Conservation (phyloP, 2,888 invertebrate species). For the Limulus polyphemus region DNA sequence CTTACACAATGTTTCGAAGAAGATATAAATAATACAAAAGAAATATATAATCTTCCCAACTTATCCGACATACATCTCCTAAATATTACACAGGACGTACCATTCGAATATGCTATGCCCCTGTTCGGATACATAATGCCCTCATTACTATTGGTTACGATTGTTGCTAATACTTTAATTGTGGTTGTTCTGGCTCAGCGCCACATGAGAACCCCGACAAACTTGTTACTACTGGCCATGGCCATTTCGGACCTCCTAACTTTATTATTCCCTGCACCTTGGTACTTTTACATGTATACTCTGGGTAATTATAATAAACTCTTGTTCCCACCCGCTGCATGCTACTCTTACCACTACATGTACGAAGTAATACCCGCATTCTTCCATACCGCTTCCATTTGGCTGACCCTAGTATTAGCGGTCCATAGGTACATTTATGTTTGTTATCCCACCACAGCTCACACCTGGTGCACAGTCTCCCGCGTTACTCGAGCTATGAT, state of each 20-base stretch:
- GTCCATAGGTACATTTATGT: slow-evolving; percentile 90
- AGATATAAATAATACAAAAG: too few species aligned
- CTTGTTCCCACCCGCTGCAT: slow-evolving; percentile 57
- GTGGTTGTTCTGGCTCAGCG: slow-evolving; percentile 76
- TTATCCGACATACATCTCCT: too few species aligned
- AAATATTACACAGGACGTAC: slow-evolving; percentile 33
- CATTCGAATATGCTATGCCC: slow-evolving; percentile 52
- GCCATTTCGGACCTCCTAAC: slow-evolving; percentile 90
- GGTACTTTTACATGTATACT: slow-evolving; percentile 83
- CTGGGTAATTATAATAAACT: slow-evolving; percentile 75
- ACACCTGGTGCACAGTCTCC: slow-evolving; percentile 54
- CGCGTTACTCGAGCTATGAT: slow-evolving; percentile 64
- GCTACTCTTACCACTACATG: slow-evolving; percentile 54
- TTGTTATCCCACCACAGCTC: slow-evolving; percentile 76
- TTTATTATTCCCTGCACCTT: slow-evolving; percentile 74
- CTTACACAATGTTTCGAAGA: too few species aligned
- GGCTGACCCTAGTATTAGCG: slow-evolving; percentile 80
- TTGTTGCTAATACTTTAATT: slow-evolving; percentile 80
- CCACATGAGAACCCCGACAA: slow-evolving; percentile 85
- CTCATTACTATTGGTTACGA: slow-evolving; percentile 67
- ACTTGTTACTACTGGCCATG: slow-evolving; percentile 88
- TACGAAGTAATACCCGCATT: slow-evolving; percentile 55
- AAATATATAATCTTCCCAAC: too few species aligned
- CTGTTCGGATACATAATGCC: slow-evolving; percentile 70
- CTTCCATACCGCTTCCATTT: slow-evolving; percentile 87